A percentile compares a stretch with the other conserved stretches of the same genome.
These are phyloP conservation scores for Zaprionus obscuricornis DNA, from an alignment of 2,888 invertebrate species.

Conservation along the genomic window DNA sequence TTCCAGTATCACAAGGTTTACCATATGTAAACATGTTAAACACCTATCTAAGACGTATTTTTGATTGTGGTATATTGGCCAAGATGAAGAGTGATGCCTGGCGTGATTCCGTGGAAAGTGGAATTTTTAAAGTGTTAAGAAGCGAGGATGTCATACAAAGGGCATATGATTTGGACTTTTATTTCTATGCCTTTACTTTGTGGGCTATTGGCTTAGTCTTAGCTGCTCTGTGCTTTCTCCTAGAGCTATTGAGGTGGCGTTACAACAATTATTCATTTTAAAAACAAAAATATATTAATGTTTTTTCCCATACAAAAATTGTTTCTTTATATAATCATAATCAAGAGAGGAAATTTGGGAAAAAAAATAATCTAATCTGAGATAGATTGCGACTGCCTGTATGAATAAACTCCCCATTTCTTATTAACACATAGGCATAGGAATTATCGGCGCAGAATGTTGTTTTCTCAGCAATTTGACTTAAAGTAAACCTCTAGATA, in stretches of 20 bases:
- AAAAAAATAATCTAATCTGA: too few relatives aligned
- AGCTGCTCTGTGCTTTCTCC: constrained; percentile 10
- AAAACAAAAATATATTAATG: too few relatives aligned
- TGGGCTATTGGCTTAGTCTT: constrained; percentile 31
- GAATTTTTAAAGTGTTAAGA: constrained; percentile 8
- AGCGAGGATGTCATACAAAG: constrained; percentile 1
- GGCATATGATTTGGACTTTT: constrained; percentile 46
- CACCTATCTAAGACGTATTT: constrained; percentile 40
- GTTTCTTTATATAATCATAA: too few relatives aligned
- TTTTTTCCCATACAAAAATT: too few relatives aligned
- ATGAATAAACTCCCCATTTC: too few relatives aligned
- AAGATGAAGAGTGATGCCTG: constrained; percentile 46
- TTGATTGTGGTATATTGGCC: constrained; percentile 51
- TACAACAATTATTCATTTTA: not conserved
- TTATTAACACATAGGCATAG: too few relatives aligned
- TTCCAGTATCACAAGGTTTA: constrained; percentile 43
- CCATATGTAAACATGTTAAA: constrained; percentile 54
- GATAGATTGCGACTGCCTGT: too few relatives aligned
- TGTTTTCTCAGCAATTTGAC: too few relatives aligned
- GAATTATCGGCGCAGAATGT: too few relatives aligned
- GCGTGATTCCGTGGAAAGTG: constrained; percentile 27
- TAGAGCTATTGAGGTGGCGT: constrained; percentile 14
- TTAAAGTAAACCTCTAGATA: too few relatives aligned
- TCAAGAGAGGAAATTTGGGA: too few relatives aligned
- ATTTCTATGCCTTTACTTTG: constrained; percentile 39